A percentile compares a stretch with the other conserved stretches of the same genome.
These are phyloP conservation scores for Leptoclinus maculatus DNA, from an alignment of 2,797 vertebrate genomes.

Conservation along the genomic window DNA sequence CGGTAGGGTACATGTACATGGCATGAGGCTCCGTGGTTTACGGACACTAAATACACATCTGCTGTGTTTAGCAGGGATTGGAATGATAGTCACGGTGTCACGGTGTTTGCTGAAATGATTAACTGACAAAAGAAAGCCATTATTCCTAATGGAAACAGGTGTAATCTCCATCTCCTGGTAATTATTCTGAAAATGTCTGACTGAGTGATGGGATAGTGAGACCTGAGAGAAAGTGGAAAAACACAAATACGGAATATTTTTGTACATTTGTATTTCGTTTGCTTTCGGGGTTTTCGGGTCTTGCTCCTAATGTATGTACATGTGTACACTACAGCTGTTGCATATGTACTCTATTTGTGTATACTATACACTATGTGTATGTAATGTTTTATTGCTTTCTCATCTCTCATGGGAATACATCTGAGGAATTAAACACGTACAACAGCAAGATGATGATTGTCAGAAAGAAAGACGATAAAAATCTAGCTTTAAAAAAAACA, in stretches of 20 bases:
- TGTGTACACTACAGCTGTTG: neutral
- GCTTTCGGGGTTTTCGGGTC: neutral
- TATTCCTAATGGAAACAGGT: neutral
- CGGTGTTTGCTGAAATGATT: no score
- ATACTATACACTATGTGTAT: neutral
- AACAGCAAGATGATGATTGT: neutral
- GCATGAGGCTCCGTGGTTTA: neutral
- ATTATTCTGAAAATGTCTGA: constrained; percentile 8
- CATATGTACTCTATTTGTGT: neutral
- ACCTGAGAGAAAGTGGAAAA: neutral
- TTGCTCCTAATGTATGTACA: neutral
- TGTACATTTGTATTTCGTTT: neutral
- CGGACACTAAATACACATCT: neutral
- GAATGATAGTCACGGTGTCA: neutral
- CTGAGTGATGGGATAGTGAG: neutral
- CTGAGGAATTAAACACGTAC: neutral
- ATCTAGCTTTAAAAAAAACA: neutral
- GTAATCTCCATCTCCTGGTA: neutral
- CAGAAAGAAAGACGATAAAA: neutral
- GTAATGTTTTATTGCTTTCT: neutral
- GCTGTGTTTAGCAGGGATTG: neutral
- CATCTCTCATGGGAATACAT: neutral
- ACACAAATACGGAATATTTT: neutral
- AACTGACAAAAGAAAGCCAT: neutral
- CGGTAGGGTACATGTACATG: neutral